Percentiles rank a stretch among this genome's conserved stretches.
Conservation (phyloP, 2,888 invertebrate genomes). For the Cheilosia vernalis region DNA sequence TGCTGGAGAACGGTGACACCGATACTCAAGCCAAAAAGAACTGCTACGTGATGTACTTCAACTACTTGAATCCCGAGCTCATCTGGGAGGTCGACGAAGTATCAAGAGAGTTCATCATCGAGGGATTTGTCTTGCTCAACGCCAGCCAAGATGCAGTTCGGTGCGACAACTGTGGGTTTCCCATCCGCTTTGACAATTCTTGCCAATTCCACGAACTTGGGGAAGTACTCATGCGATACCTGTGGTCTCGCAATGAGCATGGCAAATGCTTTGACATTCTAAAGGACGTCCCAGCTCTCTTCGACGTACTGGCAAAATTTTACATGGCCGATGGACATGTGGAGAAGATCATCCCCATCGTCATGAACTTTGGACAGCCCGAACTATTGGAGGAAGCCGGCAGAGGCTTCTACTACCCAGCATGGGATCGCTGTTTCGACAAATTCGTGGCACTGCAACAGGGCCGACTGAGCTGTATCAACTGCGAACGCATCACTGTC, state of each 20-base stretch:
- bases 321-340: slow-evolving; percentile 82
- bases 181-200: slow-evolving; percentile 81
- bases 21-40: slow-evolving; percentile 80
- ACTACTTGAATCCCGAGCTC: slow-evolving; percentile 83
- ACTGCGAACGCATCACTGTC: slow-evolving; percentile 80
- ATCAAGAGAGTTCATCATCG: slow-evolving; percentile 82
- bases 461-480: slow-evolving; percentile 81
- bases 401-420: slow-evolving; percentile 78
- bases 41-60: slow-evolving; percentile 83
- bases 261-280: slow-evolving; percentile 82
- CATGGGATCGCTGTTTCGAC: slow-evolving; percentile 82
- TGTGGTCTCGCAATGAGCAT: slow-evolving; percentile 83
- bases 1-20: slow-evolving; percentile 82
- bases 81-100: slow-evolving; percentile 83
- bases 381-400: slow-evolving; percentile 81
- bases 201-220: slow-evolving; percentile 82
- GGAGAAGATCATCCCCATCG: slow-evolving; percentile 82
- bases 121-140: slow-evolving; percentile 81
- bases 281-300: slow-evolving; percentile 81
- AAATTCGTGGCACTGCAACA: slow-evolving; percentile 82
- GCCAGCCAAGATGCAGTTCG: slow-evolving; percentile 79
- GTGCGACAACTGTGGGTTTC: slow-evolving; percentile 82
- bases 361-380: slow-evolving; percentile 81
- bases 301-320: slow-evolving; percentile 82
- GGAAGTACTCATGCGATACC: slow-evolving; percentile 81